Evolutionary conservation across 2,113 vertebrate genomes (phyloP), one percentile per base, ranked within the genome.

Genomic region (Cyanoliseus patagonus): DNA sequence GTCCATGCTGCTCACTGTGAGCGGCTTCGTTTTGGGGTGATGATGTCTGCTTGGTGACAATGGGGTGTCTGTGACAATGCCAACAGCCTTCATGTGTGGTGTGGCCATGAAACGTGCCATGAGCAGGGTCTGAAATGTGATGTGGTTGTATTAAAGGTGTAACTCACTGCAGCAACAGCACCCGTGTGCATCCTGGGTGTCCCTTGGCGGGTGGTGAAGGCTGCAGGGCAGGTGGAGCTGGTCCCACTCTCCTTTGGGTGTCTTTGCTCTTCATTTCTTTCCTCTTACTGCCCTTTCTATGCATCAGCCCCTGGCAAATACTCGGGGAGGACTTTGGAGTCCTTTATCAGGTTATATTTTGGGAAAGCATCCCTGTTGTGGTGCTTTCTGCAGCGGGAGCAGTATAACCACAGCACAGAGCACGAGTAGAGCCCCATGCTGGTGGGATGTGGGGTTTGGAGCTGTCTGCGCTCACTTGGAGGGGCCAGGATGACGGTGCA

Each of bases 61-160:
- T 0, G 3, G 31, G 53, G 42, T 19, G 90, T 28, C 61, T 25
- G 62, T 0, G 0, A 8, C 1, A 16, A 3, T 3, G 3, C 15
- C 35, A 1, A 33, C 0, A 1, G 37, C 49, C 33, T 10, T 9
- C 30, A 1, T 0, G 8, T 3, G 49, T 17, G 20, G 55, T 0
- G 24, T 1, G 8, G 49, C 41, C 1, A 0, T 5, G 72, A 5
- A 3, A 12, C 6, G 44, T 37, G 31, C 52, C 49, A 0, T 0
- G 7, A 28, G 77, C 64, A 9, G 67, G 57, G 15, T 1, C 75
- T 28, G 61, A 30, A 59, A 57, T 0, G 11, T 4, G 1, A 4
- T 0, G 0, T 0, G 0, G 62, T 25, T 0, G 1, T 17, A 2
- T 19, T 4, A 12, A 39, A 53, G 47, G 39, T 0, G 1, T 3